Evolutionary conservation across 2,888 invertebrate genomes (phyloP), one percentile per base, ranked within the genome.

Genomic region (Drosophila falleni): DNA sequence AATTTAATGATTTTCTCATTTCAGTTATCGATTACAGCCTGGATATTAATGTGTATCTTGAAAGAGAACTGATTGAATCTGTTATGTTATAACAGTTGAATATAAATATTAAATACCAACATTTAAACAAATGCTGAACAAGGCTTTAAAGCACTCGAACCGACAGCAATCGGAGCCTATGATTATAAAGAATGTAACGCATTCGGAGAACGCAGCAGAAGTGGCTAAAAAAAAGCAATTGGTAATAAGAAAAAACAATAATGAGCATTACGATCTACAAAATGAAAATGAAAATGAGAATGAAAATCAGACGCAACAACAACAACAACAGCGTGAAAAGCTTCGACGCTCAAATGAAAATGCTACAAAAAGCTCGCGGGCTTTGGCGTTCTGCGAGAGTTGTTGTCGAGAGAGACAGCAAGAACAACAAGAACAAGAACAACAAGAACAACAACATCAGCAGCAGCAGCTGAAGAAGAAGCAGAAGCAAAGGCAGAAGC

Each of bases 341-440:
- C 71, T 68, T 64, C 53, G 50, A 9, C 39, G 42, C n/a, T 23
- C 60, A 41, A 49, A 74, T 53, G 65, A 71, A 62, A 60, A 64
- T 66, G 73, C 50, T 46, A 53, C 60, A 33, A 88, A 91, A 90
- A 90, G 86, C 86, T 89, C 90, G 51, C 78, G 81, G 59, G 55
- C 78, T 41, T 71, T 80, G 70, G 71, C 80, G 44, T 79, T 90
- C 56, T 91, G 91, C 72, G 89, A 90, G 75, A 83, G 89, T 50
- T 91, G 91, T 71, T 91, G 91, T 39, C 90, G 90, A 33, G 84
- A 87, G 87, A 79, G 80, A 60, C 71, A 61, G 19, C 64, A 74
- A 62, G 74, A 42, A 19, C 54, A 60, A 26, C 44, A 39, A 16
- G 53, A 60, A 16, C 61, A 78, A 62, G 74, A 44, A 16, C 49